These are phyloP conservation scores for Trachops cirrhosus DNA, from an alignment of 2,797 vertebrate species.

Conservation along the genomic window DNA sequence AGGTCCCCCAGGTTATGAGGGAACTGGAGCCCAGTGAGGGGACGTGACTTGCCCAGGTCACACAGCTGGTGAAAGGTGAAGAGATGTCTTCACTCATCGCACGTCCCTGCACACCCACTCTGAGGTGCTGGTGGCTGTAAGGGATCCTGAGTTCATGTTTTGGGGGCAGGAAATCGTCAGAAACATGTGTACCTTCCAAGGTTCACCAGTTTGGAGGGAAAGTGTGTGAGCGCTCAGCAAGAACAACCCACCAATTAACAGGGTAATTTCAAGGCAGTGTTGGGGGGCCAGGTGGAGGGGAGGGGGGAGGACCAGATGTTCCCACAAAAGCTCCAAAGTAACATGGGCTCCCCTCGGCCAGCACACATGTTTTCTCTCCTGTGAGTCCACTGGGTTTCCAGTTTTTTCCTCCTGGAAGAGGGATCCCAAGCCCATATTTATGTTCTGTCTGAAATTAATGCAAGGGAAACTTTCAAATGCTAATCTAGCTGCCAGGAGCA, in stretches of 20 bases:
- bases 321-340: slow-evolving; percentile 53
- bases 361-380: slow-evolving; percentile 72
- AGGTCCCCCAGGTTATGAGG: not conserved
- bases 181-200: slow-evolving; percentile 45
- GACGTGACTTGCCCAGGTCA: not conserved
- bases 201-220: slow-evolving; percentile 23
- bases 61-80: not conserved
- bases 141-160: not conserved
- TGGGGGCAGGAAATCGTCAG: slow-evolving; percentile 44
- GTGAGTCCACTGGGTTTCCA: slow-evolving; percentile 47
- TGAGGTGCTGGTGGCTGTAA: not conserved
- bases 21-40: not conserved
- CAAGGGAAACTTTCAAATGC: slow-evolving; percentile 73
- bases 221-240: not conserved
- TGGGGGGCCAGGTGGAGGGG: not conserved
- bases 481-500: slow-evolving; percentile 65
- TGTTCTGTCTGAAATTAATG: slow-evolving; percentile 77
- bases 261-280: slow-evolving; percentile 20
- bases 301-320: slow-evolving; percentile 71
- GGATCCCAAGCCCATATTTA: slow-evolving; percentile 65
- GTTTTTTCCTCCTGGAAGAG: slow-evolving; percentile 68
- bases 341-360: slow-evolving; percentile 15
- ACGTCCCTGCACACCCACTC: not conserved
- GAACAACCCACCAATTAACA: slow-evolving; percentile 61
- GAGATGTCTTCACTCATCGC: not conserved